Evolutionary conservation across 2,888 invertebrate species (phyloP).

Genomic region (Hypercompe scribonia): DNA sequence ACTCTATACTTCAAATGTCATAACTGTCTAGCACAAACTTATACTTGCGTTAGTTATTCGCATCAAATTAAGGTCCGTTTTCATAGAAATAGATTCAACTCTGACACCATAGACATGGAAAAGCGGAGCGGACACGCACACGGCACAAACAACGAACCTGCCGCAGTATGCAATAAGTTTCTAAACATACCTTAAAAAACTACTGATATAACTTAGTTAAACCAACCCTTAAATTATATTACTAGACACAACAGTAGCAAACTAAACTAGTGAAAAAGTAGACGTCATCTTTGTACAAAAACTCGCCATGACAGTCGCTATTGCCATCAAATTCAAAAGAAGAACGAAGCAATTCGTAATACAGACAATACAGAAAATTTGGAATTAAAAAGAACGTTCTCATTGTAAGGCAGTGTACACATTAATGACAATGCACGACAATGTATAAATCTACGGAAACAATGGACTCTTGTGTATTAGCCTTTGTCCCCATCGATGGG

Average conservation of each 20-base stretch:
- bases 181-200: slow-evolving; percentile 7
- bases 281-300: not conserved
- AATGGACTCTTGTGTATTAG: slow-evolving; percentile 76
- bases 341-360: slow-evolving; percentile 37
- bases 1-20: slow-evolving; percentile 4
- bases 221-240: not conserved
- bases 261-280: not conserved
- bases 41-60: slow-evolving; percentile 16
- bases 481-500: slow-evolving; percentile 81
- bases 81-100: slow-evolving; percentile 44
- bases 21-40: slow-evolving; percentile 5
- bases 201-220: not conserved
- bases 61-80: slow-evolving; percentile 42
- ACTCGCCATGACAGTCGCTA: slow-evolving; percentile 18
- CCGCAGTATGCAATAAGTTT: slow-evolving; percentile 33
- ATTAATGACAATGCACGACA: slow-evolving; percentile 80
- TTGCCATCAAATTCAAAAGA: slow-evolving; percentile 30
- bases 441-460: slow-evolving; percentile 82
- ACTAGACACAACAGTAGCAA: too few relatives aligned
- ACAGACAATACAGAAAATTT: slow-evolving; percentile 55
- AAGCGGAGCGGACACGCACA: slow-evolving; percentile 78
- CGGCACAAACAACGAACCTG: slow-evolving; percentile 54
- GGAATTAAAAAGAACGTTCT: slow-evolving; percentile 69
- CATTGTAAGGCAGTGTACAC: slow-evolving; percentile 79
- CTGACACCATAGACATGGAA: slow-evolving; percentile 59